These are phyloP conservation scores for Arctia plantaginis DNA, from an alignment of 2,888 invertebrate genomes.

Conservation along the genomic window DNA sequence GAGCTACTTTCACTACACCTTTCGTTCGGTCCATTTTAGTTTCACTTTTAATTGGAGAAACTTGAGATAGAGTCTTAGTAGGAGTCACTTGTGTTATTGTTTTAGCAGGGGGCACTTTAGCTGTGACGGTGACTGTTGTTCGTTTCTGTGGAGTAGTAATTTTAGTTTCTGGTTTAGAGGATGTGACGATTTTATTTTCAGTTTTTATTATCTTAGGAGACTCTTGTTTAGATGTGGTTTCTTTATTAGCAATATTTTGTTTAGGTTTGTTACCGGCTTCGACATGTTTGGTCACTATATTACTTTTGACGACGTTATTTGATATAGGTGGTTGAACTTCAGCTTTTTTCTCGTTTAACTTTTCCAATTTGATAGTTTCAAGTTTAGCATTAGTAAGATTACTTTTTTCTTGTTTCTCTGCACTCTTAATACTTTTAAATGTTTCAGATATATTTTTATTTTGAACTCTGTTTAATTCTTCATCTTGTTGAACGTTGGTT, in stretches of 20 bases:
- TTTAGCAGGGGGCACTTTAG: background rate
- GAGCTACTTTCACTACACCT: slow-evolving; percentile 6
- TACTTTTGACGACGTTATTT: background rate
- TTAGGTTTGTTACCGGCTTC: background rate
- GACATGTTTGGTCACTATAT: background rate
- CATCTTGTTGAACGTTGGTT: background rate
- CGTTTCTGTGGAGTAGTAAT: background rate
- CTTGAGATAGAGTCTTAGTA: background rate
- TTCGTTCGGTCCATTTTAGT: background rate
- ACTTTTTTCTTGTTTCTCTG: background rate
- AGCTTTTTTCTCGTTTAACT: background rate
- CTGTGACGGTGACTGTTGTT: background rate
- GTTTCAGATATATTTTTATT: background rate
- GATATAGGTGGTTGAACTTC: background rate
- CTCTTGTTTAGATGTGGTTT: background rate
- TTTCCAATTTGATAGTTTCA: background rate
- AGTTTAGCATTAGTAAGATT: background rate
- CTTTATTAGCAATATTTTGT: background rate
- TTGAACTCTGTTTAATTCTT: background rate
- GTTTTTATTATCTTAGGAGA: background rate
- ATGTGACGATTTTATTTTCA: background rate
- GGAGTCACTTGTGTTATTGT: background rate
- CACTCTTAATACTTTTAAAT: background rate
- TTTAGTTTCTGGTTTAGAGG: background rate
- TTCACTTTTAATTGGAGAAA: background rate